Evolutionary conservation across 23 tunicate species (phyloP).

Genomic region (Clavelina lepadiformis): DNA sequence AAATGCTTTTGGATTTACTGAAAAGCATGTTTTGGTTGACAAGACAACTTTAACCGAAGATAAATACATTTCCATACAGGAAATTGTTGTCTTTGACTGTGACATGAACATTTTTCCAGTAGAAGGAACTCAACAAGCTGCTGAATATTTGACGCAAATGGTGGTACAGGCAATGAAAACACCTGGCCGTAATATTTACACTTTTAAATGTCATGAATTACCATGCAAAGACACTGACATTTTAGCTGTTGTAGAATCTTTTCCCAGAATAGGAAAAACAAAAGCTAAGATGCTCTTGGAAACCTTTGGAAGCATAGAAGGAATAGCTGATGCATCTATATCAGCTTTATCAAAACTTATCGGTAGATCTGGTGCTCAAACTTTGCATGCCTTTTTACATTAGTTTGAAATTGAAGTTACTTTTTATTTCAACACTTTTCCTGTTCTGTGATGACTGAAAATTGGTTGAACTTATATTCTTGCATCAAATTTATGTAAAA

Average conservation of each 20-base stretch:
- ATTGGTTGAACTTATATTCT: too few relatives aligned
- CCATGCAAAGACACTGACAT: slow-evolving; percentile 4
- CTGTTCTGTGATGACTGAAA: too few relatives aligned
- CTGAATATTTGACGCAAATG: slow-evolving; percentile 23
- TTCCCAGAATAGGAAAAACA: slow-evolving; percentile 40
- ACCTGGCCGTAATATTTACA: slow-evolving; percentile 17
- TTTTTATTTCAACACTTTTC: too few relatives aligned
- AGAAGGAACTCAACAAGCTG: slow-evolving; percentile 14
- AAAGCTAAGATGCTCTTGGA: slow-evolving; percentile 36
- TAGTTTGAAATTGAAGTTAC: too few relatives aligned
- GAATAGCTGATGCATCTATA: slow-evolving; percentile 21
- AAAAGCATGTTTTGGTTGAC: slow-evolving; percentile 14
- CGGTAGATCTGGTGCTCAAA: slow-evolving; percentile 26
- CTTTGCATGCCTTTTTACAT: slow-evolving; percentile 14
- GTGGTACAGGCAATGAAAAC: slow-evolving; percentile 24
- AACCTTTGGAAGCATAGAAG: slow-evolving; percentile 11
- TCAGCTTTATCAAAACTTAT: slow-evolving; percentile 8
- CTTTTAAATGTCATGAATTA: neutral
- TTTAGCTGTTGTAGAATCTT: slow-evolving; percentile 4
- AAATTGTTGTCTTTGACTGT: slow-evolving; percentile 41
- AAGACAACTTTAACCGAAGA: slow-evolving; percentile 32
- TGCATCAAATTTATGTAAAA: too few relatives aligned
- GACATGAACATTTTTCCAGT: slow-evolving; percentile 25
- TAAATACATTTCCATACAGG: slow-evolving; percentile 18
- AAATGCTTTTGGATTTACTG: slow-evolving; percentile 10